A percentile compares a stretch with the other conserved stretches of the same genome.
phyloP scores from a whole-genome alignment of 2,797 vertebrate genomes.

The Hydrophis major region DNA sequence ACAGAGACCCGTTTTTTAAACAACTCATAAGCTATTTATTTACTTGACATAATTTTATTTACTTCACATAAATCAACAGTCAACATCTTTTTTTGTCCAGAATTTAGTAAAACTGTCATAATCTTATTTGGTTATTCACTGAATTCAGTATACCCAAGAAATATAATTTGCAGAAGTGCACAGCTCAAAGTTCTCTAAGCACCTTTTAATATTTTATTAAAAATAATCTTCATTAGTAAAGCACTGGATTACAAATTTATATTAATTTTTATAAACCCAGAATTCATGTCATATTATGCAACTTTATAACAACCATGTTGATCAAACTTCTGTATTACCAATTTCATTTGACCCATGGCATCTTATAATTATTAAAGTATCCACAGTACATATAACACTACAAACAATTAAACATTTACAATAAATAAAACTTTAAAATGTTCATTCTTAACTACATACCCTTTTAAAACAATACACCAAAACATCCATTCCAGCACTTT shows the following conservation, averaged over 20 bases:
- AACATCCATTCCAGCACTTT: background rate
- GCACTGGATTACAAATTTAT: background rate
- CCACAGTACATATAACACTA: background rate
- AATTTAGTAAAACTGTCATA: background rate
- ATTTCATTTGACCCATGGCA: background rate
- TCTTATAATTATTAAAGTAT: background rate
- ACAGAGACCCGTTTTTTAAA: constrained; percentile 9
- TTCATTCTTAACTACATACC: background rate
- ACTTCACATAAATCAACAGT: background rate
- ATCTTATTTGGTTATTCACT: background rate
- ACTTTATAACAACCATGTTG: background rate
- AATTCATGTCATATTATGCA: background rate
- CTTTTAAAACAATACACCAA: background rate
- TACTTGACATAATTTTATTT: background rate
- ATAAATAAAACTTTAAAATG: background rate
- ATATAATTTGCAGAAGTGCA: background rate
- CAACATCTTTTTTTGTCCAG: background rate
- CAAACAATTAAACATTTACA: background rate
- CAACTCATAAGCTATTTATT: constrained; percentile 9
- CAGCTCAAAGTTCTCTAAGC: background rate
- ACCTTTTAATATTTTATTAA: background rate
- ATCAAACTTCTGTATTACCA: background rate
- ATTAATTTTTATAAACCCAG: background rate
- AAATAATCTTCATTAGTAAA: background rate
- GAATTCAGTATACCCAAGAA: background rate